phyloP scores from a whole-genome alignment of 2,888 invertebrate species.

The Ceratothoa steindachneri region DNA sequence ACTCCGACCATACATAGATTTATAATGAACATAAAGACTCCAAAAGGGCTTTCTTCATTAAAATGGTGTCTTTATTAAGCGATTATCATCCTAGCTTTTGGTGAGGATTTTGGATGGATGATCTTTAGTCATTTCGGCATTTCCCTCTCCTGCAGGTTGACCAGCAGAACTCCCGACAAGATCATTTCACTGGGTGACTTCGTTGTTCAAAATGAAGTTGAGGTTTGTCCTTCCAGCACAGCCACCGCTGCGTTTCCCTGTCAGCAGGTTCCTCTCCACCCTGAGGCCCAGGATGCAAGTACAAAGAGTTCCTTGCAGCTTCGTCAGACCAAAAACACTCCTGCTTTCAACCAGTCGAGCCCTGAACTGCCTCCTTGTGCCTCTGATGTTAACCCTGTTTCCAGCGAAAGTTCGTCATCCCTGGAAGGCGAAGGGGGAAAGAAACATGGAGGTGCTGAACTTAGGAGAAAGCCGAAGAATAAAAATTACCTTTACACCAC shows the following conservation, averaged over 20 bases:
- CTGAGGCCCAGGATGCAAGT: background rate
- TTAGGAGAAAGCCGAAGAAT: background rate
- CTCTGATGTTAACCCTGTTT: background rate
- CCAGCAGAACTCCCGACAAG: background rate
- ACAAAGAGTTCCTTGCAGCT: background rate
- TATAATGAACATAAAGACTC: too few relatives aligned
- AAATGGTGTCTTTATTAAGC: too few relatives aligned
- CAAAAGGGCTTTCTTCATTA: too few relatives aligned
- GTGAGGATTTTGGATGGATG: too few relatives aligned
- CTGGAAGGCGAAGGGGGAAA: background rate
- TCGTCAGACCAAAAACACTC: background rate
- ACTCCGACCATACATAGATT: too few relatives aligned
- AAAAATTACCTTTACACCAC: background rate
- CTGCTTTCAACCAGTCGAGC: background rate
- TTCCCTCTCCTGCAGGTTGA: background rate
- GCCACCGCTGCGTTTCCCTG: background rate
- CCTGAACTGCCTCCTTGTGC: background rate
- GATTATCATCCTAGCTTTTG: too few relatives aligned
- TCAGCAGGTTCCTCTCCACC: background rate
- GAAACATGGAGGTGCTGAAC: background rate
- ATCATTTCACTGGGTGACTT: background rate
- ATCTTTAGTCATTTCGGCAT: too few relatives aligned
- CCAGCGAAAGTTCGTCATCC: background rate
- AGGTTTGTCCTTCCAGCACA: background rate
- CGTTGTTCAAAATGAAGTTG: background rate